Conservation (phyloP, 1,140 invertebrate species). For the Acromyrmex echinatior region DNA sequence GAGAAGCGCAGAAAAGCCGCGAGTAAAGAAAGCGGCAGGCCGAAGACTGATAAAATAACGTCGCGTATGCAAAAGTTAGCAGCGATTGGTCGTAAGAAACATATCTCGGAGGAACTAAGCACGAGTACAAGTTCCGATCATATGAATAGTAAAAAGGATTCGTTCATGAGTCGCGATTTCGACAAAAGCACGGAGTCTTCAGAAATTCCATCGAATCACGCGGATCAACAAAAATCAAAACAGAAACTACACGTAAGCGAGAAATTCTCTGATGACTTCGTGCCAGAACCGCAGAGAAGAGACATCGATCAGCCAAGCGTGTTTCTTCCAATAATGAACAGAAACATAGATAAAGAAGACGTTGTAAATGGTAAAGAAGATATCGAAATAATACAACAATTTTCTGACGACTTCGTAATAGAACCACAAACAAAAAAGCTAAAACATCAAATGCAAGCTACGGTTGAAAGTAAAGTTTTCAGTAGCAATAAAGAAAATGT, state of each 20-base stretch:
- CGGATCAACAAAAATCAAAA: background rate
- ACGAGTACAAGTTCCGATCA: slow-evolving; percentile 61
- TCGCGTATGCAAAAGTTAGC: slow-evolving; percentile 44
- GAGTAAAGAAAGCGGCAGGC: slow-evolving; percentile 61
- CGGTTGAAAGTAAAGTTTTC: background rate
- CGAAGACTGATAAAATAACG: slow-evolving; percentile 50
- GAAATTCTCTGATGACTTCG: slow-evolving; percentile 69
- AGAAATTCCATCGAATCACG: background rate
- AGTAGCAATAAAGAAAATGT: background rate
- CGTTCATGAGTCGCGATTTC: background rate
- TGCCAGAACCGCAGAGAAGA: background rate
- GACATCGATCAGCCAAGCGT: background rate
- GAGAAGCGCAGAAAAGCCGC: slow-evolving; percentile 68
- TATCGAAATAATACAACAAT: slow-evolving; percentile 27
- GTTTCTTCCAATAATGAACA: background rate
- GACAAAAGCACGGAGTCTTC: slow-evolving; percentile 53
- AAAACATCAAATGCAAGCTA: background rate
- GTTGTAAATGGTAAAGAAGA: background rate
- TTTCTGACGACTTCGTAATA: slow-evolving; percentile 38
- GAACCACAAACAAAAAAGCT: background rate
- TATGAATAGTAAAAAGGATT: slow-evolving; percentile 14
- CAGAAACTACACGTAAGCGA: background rate
- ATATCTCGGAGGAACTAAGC: slow-evolving; percentile 52
- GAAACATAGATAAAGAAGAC: background rate
- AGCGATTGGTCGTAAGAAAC: slow-evolving; percentile 18